These are phyloP conservation scores for Centroberyx gerrardi DNA, from an alignment of 2,797 vertebrate genomes.

Conservation along the genomic window DNA sequence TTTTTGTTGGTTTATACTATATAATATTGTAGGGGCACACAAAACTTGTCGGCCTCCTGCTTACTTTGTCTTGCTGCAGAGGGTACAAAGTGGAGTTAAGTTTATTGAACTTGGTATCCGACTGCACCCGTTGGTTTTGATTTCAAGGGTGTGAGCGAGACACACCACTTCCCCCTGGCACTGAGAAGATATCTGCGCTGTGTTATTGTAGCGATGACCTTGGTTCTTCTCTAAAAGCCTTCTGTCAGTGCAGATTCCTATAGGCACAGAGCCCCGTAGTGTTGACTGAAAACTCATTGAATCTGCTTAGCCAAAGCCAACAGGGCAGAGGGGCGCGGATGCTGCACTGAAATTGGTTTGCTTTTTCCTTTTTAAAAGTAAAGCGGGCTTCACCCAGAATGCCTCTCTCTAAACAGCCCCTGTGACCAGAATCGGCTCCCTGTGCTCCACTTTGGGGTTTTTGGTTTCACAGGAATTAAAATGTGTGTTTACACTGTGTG, in stretches of 20 bases:
- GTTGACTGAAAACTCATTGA: slow-evolving; percentile 74
- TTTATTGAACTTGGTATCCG: slow-evolving; percentile 72
- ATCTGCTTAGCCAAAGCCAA: slow-evolving; percentile 77
- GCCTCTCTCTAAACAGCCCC: slow-evolving; percentile 62
- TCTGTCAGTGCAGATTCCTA: slow-evolving; percentile 73
- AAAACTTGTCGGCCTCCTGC: slow-evolving; percentile 19
- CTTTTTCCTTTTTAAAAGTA: slow-evolving; percentile 76
- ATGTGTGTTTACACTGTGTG: slow-evolving; percentile 70
- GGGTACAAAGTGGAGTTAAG: slow-evolving; percentile 55
- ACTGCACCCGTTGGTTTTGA: slow-evolving; percentile 63
- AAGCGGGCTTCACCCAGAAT: slow-evolving; percentile 67
- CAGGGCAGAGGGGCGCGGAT: slow-evolving; percentile 74
- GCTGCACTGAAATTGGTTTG: slow-evolving; percentile 75
- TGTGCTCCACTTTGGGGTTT: slow-evolving; percentile 59
- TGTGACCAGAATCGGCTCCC: slow-evolving; percentile 57
- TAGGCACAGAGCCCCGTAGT: slow-evolving; percentile 66
- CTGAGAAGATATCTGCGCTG: slow-evolving; percentile 63
- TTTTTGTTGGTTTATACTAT: not conserved
- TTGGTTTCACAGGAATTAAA: slow-evolving; percentile 73
- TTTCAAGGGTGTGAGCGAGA: slow-evolving; percentile 68
- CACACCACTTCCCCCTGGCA: slow-evolving; percentile 59
- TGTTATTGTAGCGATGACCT: slow-evolving; percentile 76
- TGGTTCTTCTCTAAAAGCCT: slow-evolving; percentile 73
- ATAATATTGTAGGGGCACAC: slow-evolving; percentile 24
- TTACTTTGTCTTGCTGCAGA: slow-evolving; percentile 48